These are phyloP conservation scores for Stomorhina lunata DNA, from an alignment of 2,888 invertebrate species.

Conservation along the genomic window DNA sequence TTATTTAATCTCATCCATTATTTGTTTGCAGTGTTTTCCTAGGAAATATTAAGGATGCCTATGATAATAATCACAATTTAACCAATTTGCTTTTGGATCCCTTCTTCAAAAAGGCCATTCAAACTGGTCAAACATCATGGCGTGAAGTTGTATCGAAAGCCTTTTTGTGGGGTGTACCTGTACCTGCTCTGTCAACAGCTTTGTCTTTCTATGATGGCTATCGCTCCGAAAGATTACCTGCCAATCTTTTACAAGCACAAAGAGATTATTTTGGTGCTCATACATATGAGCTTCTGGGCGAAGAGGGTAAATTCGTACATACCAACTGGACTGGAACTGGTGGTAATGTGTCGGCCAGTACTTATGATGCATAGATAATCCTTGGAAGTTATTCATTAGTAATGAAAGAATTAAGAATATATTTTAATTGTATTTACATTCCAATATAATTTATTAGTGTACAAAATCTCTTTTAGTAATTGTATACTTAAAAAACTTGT, in stretches of 20 bases:
- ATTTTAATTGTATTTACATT: not conserved
- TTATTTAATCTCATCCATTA: not conserved
- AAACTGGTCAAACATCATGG: slow-evolving; percentile 90
- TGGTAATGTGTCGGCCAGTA: slow-evolving; percentile 96
- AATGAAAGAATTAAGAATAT: too few relatives aligned
- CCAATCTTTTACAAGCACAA: slow-evolving; percentile 98
- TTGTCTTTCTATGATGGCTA: slow-evolving; percentile 99
- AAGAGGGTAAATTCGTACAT: slow-evolving; percentile 95
- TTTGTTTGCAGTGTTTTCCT: slow-evolving; percentile 85
- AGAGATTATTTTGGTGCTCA: slow-evolving; percentile 99
- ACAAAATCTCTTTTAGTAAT: too few relatives aligned
- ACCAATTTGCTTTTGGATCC: slow-evolving; percentile 94
- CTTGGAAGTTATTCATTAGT: too few relatives aligned
- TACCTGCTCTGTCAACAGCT: slow-evolving; percentile 95
- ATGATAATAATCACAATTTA: slow-evolving; percentile 91
- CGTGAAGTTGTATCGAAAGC: slow-evolving; percentile 89
- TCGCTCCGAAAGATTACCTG: slow-evolving; percentile 91
- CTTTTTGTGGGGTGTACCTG: slow-evolving; percentile 91
- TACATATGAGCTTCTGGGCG: slow-evolving; percentile 93
- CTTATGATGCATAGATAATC: slow-evolving; percentile 86
- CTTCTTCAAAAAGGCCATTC: slow-evolving; percentile 93
- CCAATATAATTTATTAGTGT: not conserved
- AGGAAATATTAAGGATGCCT: slow-evolving; percentile 95
- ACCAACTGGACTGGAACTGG: slow-evolving; percentile 99
- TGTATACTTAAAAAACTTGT: too few relatives aligned